phyloP scores from a whole-genome alignment of 2,888 invertebrate genomes.

The Leptogaster cylindrica region DNA sequence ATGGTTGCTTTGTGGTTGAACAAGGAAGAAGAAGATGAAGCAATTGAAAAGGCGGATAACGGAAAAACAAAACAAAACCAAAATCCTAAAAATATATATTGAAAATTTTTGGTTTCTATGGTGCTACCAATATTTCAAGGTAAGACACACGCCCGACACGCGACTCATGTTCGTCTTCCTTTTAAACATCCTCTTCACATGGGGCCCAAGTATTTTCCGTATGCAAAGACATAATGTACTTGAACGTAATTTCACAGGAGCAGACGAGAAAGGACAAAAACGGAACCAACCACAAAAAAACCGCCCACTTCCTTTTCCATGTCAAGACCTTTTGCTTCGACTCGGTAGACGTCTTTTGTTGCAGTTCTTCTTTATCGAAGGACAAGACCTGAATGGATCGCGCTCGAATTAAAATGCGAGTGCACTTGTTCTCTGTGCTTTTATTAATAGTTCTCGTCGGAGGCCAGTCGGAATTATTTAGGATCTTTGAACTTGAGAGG shows the following conservation, averaged over 20 bases:
- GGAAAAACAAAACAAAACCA: no score
- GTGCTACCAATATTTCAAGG: slow-evolving; percentile 7
- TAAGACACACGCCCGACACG: slow-evolving; percentile 46
- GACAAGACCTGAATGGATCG: slow-evolving; percentile 7
- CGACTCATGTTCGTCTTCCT: slow-evolving; percentile 41
- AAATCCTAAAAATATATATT: no score
- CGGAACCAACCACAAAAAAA: slow-evolving; percentile 40
- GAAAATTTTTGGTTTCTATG: slow-evolving; percentile 3
- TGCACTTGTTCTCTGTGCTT: slow-evolving; percentile 24
- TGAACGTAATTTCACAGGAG: slow-evolving; percentile 26
- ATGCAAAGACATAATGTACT: slow-evolving; percentile 20
- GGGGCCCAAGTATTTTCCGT: neutral
- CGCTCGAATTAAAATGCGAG: slow-evolving; percentile 24
- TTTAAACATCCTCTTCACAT: slow-evolving; percentile 7
- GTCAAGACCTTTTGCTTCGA: slow-evolving; percentile 33
- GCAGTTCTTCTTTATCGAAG: neutral
- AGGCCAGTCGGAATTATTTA: neutral
- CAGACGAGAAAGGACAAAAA: slow-evolving; percentile 38
- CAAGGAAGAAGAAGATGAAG: slow-evolving; percentile 5
- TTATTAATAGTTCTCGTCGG: slow-evolving; percentile 5
- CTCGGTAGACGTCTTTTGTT: slow-evolving; percentile 2
- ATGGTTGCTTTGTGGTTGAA: slow-evolving; percentile 33
- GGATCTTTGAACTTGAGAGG: slow-evolving; percentile 9
- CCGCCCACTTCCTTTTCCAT: slow-evolving; percentile 44
- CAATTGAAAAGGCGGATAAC: neutral